Conservation (phyloP, 53 echinoderm and acorn worm species). For the Actinopyga echinites region DNA sequence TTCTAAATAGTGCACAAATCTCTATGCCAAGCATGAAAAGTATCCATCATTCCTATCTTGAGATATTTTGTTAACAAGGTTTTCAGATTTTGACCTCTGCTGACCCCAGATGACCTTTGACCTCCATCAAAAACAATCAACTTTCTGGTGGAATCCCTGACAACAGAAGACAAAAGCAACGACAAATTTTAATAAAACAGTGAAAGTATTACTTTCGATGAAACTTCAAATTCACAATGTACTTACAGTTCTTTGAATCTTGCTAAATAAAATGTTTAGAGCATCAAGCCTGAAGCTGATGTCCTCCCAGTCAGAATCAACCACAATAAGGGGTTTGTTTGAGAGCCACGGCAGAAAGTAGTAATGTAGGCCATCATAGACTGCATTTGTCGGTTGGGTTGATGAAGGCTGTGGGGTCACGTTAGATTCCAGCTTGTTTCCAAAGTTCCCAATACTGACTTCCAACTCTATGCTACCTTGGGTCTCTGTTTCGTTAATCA, state of each 20-base stretch:
- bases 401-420: conserved; percentile 84
- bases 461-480: conserved; percentile 51
- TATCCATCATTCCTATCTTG: too few species aligned
- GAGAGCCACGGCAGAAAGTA: conserved; percentile 94
- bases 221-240: too few species aligned
- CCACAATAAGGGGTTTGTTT: conserved; percentile 85
- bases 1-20: too few species aligned
- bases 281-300: conserved; percentile 83
- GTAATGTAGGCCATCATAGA: conserved; percentile 91
- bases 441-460: conserved; percentile 98
- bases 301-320: conserved; percentile 95
- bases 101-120: too few species aligned
- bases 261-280: conserved; percentile 82
- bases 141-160: too few species aligned
- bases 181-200: background rate
- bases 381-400: conserved; percentile 94
- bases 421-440: conserved; percentile 88
- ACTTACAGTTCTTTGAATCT: conserved; percentile 74
- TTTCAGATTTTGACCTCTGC: too few species aligned
- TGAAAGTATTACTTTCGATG: background rate
- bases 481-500: conserved; percentile 86
- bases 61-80: too few species aligned
- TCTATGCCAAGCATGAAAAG: too few species aligned
- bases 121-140: too few species aligned
- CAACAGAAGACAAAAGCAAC: background rate